Percentiles rank a stretch among this genome's conserved stretches.
Conservation (phyloP, 2,888 invertebrate genomes). For the Brassicogethes aeneus region DNA sequence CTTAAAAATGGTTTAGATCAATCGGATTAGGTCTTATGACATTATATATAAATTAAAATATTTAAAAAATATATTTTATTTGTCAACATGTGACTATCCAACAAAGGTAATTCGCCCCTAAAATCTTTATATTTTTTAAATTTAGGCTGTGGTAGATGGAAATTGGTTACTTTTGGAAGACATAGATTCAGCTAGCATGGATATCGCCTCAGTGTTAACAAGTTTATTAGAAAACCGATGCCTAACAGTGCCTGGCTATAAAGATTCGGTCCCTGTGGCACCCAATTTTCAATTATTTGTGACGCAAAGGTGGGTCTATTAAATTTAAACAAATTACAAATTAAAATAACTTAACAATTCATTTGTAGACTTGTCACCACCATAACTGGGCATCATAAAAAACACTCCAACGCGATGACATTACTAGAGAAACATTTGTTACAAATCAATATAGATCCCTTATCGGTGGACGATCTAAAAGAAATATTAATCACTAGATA, state of each 20-base stretch:
- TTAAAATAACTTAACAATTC: conserved; percentile 2
- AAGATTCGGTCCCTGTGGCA: conserved; percentile 68
- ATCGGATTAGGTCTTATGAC: too few species aligned
- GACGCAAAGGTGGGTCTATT: conserved; percentile 59
- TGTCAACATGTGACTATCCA: too few species aligned
- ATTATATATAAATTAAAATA: too few species aligned
- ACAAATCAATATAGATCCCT: conserved; percentile 70
- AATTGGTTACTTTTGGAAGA: conserved; percentile 94
- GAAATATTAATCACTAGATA: conserved; percentile 61
- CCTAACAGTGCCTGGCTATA: conserved; percentile 81
- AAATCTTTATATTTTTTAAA: too few species aligned
- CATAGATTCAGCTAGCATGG: conserved; percentile 87
- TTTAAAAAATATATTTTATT: too few species aligned
- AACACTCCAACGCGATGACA: conserved; percentile 54
- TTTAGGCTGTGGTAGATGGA: conserved; percentile 70
- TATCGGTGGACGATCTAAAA: conserved; percentile 66
- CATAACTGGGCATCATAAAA: conserved; percentile 50
- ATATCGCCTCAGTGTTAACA: conserved; percentile 81
- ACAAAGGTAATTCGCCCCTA: too few species aligned
- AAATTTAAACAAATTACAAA: neutral
- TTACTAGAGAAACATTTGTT: conserved; percentile 76
- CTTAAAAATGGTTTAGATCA: too few species aligned
- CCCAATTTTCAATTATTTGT: conserved; percentile 90
- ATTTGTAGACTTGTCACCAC: conserved; percentile 50
- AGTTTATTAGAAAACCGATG: conserved; percentile 76